A percentile compares a stretch with the other conserved stretches of the same genome.
Evolutionary conservation across 2,797 vertebrate species (phyloP).

Genomic region (Salmo trutta): DNA sequence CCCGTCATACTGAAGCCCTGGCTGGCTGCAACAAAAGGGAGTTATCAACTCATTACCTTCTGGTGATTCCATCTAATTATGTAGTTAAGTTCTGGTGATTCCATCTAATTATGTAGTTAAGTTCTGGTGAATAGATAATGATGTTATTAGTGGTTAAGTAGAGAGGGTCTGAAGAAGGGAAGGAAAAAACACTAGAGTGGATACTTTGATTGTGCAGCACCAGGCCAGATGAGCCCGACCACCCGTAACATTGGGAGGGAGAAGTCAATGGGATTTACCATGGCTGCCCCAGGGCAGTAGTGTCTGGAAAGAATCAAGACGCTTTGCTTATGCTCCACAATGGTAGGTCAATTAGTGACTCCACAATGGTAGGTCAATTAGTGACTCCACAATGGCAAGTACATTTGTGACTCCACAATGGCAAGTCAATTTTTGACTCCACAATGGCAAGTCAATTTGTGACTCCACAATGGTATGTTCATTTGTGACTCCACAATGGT

Average conservation of each 20-base stretch:
- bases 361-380: too few relatives aligned
- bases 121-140: constrained; percentile 7
- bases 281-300: not conserved
- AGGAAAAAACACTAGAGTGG: not conserved
- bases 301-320: constrained; percentile 13
- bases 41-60: not conserved
- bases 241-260: not conserved
- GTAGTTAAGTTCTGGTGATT: not conserved
- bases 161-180: constrained; percentile 1
- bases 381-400: constrained; percentile 5
- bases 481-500: not conserved
- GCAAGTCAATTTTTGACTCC: not conserved
- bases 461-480: too few relatives aligned
- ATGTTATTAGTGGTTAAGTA: constrained; percentile 10
- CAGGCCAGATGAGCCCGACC: constrained; percentile 4
- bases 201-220: not conserved
- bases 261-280: not conserved
- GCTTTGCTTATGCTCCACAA: not conserved
- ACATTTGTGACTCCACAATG: not conserved
- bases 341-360: constrained; percentile 5
- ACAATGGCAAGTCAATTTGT: not conserved
- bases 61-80: too few relatives aligned
- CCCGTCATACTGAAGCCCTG: not conserved
- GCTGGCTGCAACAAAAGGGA: constrained; percentile 3
- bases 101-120: constrained; percentile 18